These are phyloP conservation scores for Graphium colonna DNA, from an alignment of 2,888 invertebrate species.

Conservation along the genomic window DNA sequence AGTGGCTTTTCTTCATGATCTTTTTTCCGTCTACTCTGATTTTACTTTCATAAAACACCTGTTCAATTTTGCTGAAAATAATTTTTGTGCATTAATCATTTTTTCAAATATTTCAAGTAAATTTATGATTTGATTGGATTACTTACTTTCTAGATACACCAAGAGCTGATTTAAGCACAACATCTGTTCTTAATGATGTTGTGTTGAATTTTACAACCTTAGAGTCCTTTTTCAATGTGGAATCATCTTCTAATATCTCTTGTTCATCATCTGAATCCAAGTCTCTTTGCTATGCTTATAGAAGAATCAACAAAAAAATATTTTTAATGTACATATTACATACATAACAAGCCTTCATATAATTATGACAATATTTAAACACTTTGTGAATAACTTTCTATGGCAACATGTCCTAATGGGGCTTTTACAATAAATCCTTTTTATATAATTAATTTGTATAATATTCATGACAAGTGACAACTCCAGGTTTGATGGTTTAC, in stretches of 20 bases:
- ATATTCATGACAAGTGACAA: no score
- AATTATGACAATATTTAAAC: no score
- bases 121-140: neutral
- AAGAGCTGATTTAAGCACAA: slow-evolving; percentile 84
- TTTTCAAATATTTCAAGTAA: neutral
- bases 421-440: no score
- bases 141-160: slow-evolving; percentile 86
- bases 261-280: slow-evolving; percentile 79
- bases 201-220: slow-evolving; percentile 83
- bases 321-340: neutral
- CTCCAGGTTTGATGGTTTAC: no score
- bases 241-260: slow-evolving; percentile 63
- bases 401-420: no score
- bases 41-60: slow-evolving; percentile 88
- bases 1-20: slow-evolving; percentile 85
- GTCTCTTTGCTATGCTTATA: slow-evolving; percentile 49
- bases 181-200: slow-evolving; percentile 85
- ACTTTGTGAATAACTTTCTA: no score
- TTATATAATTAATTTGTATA: no score
- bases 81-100: slow-evolving; percentile 22
- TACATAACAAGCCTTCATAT: no score
- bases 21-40: slow-evolving; percentile 89
- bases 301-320: neutral
- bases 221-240: slow-evolving; percentile 79
- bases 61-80: slow-evolving; percentile 86